Percentiles rank a stretch among this genome's conserved stretches.
phyloP scores from a whole-genome alignment of 2,113 vertebrate genomes.

The Limanda limanda region DNA sequence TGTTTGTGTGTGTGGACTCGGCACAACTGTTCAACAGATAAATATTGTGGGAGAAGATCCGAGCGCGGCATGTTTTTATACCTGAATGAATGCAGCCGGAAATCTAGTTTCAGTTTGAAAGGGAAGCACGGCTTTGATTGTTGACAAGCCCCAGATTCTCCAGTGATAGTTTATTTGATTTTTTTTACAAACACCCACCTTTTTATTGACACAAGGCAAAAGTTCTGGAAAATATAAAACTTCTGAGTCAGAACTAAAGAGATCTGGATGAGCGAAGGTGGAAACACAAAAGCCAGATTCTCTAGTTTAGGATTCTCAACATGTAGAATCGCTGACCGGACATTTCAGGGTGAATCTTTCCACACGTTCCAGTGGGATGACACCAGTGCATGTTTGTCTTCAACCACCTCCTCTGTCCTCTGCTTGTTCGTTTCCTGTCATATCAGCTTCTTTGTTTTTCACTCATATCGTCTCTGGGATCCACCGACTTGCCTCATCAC shows the following conservation, averaged over 20 bases:
- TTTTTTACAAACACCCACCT: not conserved
- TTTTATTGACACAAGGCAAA: not conserved
- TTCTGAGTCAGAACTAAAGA: too few species aligned
- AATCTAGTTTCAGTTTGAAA: not conserved
- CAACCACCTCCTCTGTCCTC: slow-evolving; percentile 31
- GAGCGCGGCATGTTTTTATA: not conserved
- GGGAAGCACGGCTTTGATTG: slow-evolving; percentile 4
- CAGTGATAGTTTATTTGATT: too few species aligned
- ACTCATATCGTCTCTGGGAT: not conserved
- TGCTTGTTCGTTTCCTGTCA: slow-evolving; percentile 40
- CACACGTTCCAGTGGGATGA: slow-evolving; percentile 14
- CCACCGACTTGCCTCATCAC: not conserved
- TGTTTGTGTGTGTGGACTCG: not conserved
- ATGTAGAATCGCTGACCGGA: not conserved
- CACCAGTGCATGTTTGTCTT: slow-evolving; percentile 33
- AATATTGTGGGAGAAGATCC: not conserved
- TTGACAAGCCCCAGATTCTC: slow-evolving; percentile 9
- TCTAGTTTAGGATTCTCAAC: too few species aligned
- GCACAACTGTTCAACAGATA: not conserved
- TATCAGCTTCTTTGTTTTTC: slow-evolving; percentile 16
- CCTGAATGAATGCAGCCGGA: slow-evolving; percentile 11
- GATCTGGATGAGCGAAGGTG: too few species aligned
- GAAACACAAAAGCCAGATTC: too few species aligned
- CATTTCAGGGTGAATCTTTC: slow-evolving; percentile 33
- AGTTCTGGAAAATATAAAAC: too few species aligned